Percentiles rank a stretch among this genome's conserved stretches.
phyloP scores from a whole-genome alignment of 2,797 vertebrate species.

The Halcyon smyrnensis region DNA sequence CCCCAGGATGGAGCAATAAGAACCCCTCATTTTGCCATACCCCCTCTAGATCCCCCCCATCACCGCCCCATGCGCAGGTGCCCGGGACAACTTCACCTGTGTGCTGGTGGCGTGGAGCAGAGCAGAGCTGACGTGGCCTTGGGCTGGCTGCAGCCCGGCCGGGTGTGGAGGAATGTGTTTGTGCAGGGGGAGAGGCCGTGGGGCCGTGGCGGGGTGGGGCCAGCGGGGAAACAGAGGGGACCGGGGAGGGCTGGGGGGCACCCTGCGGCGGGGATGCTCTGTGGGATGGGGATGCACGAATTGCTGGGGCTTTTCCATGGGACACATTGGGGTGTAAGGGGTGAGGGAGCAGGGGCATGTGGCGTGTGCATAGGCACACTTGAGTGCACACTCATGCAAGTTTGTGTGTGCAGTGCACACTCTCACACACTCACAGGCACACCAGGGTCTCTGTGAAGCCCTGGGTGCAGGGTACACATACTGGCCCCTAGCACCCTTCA shows the following conservation, averaged over 20 bases:
- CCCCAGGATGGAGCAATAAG: background rate
- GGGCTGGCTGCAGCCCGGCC: background rate
- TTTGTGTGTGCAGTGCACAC: background rate
- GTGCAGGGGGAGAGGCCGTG: constrained; percentile 61
- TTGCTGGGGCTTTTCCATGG: background rate
- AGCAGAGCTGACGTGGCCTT: constrained; percentile 65
- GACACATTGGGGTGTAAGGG: fast-evolving
- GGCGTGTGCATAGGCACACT: fast-evolving
- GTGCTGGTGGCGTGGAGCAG: background rate
- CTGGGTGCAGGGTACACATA: background rate
- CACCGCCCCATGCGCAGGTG: background rate
- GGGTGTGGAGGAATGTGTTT: constrained; percentile 66
- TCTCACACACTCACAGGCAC: background rate
- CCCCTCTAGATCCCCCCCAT: background rate
- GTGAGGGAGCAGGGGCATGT: fast-evolving
- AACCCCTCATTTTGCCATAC: background rate
- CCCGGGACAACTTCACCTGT: constrained; percentile 40
- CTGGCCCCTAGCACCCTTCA: background rate
- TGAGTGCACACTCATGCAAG: background rate
- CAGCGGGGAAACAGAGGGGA: background rate
- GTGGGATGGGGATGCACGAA: background rate
- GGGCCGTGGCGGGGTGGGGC: constrained; percentile 30
- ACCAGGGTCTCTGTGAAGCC: background rate
- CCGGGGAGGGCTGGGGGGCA: background rate
- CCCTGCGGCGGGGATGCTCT: fast-evolving